Conservation (phyloP, 2,797 vertebrate species). For the Callimico goeldii region DNA sequence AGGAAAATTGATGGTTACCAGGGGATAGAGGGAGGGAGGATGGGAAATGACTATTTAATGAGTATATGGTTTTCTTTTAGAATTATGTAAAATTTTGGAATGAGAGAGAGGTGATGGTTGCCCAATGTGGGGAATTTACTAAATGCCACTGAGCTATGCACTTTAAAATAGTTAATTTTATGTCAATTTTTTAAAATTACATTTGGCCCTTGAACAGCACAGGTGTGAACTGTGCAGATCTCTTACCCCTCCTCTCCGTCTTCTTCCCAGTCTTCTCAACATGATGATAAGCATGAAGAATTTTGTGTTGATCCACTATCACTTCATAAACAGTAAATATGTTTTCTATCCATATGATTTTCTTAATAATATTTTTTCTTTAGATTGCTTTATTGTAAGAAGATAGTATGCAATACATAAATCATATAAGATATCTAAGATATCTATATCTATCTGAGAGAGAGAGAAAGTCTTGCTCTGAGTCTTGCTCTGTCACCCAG, state of each 20-base stretch:
- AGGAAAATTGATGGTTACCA: neutral
- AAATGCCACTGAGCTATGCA: neutral
- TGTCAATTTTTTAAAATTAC: neutral
- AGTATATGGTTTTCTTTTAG: neutral
- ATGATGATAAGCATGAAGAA: neutral
- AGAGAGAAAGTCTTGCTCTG: too few relatives aligned
- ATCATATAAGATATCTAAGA: neutral
- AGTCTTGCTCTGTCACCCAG: neutral
- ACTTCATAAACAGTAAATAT: neutral
- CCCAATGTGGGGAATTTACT: neutral
- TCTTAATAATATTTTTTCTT: neutral
- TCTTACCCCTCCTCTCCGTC: neutral
- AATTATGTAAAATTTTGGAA: neutral
- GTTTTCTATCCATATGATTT: neutral
- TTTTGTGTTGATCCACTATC: neutral
- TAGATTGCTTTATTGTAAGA: neutral
- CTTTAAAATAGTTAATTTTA: neutral
- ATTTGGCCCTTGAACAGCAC: neutral
- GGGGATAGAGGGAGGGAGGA: rapidly evolving
- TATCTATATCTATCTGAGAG: too few relatives aligned
- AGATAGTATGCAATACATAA: neutral
- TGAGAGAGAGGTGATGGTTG: neutral
- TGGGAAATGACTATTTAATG: neutral
- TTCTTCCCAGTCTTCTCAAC: neutral
- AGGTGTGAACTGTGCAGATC: neutral